These are phyloP conservation scores for Apostichopus parvimensis DNA, from an alignment of 35 echinoderm and acorn worm species.

Conservation along the genomic window DNA sequence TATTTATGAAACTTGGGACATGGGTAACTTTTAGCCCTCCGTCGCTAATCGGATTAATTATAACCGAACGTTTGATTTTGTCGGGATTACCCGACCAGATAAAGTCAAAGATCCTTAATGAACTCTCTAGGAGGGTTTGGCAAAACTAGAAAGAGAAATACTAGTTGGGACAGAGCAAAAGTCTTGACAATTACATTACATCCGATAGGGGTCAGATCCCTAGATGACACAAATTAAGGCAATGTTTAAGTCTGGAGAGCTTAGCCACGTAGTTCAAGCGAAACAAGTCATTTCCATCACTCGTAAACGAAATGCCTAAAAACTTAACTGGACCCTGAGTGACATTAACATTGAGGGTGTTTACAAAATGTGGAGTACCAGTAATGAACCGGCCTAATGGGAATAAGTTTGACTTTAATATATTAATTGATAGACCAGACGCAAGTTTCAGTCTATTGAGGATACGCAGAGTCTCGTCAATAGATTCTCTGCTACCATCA, in stretches of 20 bases:
- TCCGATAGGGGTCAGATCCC: no score
- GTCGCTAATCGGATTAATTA: background rate
- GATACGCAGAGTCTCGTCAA: background rate
- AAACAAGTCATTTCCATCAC: no score
- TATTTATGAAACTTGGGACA: no score
- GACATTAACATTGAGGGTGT: background rate
- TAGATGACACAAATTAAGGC: no score
- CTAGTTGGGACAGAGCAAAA: background rate
- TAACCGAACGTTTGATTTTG: background rate
- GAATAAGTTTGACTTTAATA: background rate
- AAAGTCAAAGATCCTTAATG: constrained; percentile 3
- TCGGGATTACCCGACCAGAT: constrained; percentile 12
- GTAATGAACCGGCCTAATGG: background rate
- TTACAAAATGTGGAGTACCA: background rate
- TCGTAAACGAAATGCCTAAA: no score
- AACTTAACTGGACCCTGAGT: background rate
- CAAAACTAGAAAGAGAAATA: background rate
- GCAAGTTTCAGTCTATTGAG: background rate
- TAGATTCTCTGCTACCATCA: background rate
- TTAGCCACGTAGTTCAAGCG: no score
- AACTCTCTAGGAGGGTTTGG: background rate
- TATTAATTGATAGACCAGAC: background rate
- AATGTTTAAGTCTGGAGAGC: no score
- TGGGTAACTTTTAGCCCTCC: background rate
- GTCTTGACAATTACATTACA: background rate